Percentiles rank a stretch among this genome's conserved stretches.
Conservation (phyloP, 2,888 invertebrate genomes). For the Trachelus iudaicus region DNA sequence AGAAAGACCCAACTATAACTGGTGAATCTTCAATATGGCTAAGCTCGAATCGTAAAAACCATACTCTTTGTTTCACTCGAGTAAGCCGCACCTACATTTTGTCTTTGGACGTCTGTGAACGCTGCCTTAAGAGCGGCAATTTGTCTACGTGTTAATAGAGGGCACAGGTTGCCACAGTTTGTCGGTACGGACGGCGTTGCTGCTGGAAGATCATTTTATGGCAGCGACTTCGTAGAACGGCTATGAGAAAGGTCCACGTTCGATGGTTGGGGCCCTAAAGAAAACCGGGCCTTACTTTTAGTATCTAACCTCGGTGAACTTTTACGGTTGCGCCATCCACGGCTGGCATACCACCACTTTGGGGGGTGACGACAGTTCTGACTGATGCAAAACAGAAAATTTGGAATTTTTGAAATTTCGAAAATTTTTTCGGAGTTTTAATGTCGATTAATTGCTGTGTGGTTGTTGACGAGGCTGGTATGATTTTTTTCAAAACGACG, state of each 20-base stretch:
- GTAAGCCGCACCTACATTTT: not conserved
- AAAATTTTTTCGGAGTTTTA: not conserved
- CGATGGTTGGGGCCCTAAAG: not conserved
- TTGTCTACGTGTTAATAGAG: constrained; percentile 34
- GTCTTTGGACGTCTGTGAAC: constrained; percentile 6
- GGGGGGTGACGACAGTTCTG: not conserved
- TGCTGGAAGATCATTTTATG: constrained; percentile 16
- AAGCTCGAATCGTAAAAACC: not conserved
- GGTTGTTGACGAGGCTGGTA: not conserved
- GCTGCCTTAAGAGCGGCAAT: constrained; percentile 17
- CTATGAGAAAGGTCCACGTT: not conserved
- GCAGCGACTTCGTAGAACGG: not conserved
- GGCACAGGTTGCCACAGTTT: constrained; percentile 29
- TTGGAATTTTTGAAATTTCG: not conserved
- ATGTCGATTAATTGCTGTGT: not conserved
- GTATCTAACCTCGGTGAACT: not conserved
- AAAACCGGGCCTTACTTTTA: not conserved
- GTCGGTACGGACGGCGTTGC: constrained; percentile 23
- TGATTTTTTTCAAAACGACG: not conserved
- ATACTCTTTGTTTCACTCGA: not conserved
- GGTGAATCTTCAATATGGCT: not conserved
- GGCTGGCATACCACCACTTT: not conserved
- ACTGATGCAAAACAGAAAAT: not conserved
- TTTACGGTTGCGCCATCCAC: not conserved
- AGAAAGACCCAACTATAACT: not conserved